Evolutionary conservation across 2,113 vertebrate genomes (phyloP).

Genomic region (Xiphias gladius): DNA sequence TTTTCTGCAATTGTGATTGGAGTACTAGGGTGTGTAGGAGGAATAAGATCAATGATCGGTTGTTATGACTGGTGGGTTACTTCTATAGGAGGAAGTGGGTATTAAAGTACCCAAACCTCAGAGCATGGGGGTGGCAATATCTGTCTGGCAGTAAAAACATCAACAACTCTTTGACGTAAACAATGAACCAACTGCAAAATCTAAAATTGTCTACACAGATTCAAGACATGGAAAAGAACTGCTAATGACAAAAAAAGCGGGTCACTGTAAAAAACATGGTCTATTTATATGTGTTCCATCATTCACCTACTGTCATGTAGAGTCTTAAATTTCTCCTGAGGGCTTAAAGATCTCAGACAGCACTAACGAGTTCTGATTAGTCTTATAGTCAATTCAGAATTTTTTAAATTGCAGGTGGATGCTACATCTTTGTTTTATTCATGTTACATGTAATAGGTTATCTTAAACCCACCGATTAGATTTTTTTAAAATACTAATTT

Average conservation of each 20-base stretch:
- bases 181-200: constrained; percentile 48
- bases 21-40: constrained; percentile 1
- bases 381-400: not conserved
- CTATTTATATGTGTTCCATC: not conserved
- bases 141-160: constrained; percentile 65
- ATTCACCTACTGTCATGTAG: not conserved
- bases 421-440: no score
- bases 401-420: no score
- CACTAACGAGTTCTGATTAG: not conserved
- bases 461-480: no score
- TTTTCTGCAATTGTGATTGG: constrained; percentile 48
- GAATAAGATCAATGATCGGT: constrained; percentile 34
- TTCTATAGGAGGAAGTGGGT: constrained; percentile 53
- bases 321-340: no score
- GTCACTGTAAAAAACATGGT: not conserved
- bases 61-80: constrained; percentile 55
- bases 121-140: constrained; percentile 63
- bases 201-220: constrained; percentile 23
- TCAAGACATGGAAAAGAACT: constrained; percentile 1
- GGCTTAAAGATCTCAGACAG: not conserved
- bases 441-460: no score
- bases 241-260: constrained; percentile 24
- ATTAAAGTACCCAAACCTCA: constrained; percentile 66
- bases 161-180: constrained; percentile 62
- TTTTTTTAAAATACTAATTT: no score